Conservation (phyloP, 2,888 invertebrate species). For the Cyaniris semiargus region DNA sequence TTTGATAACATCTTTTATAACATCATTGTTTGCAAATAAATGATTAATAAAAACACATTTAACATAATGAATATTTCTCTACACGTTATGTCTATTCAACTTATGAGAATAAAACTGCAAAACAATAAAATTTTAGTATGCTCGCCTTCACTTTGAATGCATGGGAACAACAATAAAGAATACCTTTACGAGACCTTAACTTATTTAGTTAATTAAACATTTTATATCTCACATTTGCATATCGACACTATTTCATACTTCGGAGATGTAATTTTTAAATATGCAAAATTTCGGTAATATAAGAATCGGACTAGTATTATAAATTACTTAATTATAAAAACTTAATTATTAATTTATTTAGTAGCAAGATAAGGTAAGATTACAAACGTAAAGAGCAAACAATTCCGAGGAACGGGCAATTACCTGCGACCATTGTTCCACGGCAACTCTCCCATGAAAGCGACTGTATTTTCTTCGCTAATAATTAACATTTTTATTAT, state of each 20-base stretch:
- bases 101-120: not conserved
- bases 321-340: too few relatives aligned
- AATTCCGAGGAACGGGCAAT: not conserved
- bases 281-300: not conserved
- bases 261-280: not conserved
- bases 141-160: not conserved
- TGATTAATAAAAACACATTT: not conserved
- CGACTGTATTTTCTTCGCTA: not conserved
- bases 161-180: not conserved
- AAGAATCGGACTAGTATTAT: not conserved
- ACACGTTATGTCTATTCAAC: not conserved
- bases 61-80: not conserved
- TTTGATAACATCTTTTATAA: not conserved
- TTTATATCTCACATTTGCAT: constrained; percentile 5
- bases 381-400: not conserved
- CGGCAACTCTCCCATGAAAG: not conserved
- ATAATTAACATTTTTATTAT: not conserved
- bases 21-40: not conserved
- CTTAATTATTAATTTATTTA: not conserved
- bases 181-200: not conserved
- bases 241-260: not conserved
- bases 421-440: not conserved
- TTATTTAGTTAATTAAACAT: not conserved
- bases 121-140: not conserved
- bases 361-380: not conserved